Evolutionary conservation across 2,888 invertebrate genomes (phyloP), one percentile per base, ranked within the genome.

Genomic region (Apodemia zela): DNA sequence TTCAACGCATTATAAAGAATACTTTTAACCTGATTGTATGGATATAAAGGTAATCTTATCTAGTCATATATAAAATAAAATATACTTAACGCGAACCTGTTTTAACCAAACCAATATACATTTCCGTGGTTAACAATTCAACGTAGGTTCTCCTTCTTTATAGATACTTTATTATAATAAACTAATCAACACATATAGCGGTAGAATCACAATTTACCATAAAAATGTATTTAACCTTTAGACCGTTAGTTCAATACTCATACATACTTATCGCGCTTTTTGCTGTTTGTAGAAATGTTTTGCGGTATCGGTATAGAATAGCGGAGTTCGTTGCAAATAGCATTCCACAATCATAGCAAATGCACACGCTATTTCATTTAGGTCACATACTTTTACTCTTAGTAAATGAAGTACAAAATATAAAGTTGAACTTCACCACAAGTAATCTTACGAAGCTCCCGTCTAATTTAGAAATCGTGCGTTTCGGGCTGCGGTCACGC

Each of bases 401-500:
- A 69, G 83, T 87, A 86, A 89, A 86, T 79, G 80, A 83, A 77
- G 75, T 81, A 78, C 72, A 68, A 76, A 77, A 78, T 78, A 77
- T 80, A 76, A 77, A 82, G 75, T 70, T 66, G 72, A 76, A 75
- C 80, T 82, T 81, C 78, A 88, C 89, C 87, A 80, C 87, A 89
- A 85, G 85, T 79, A 83, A 87, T 88, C 81, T 79, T 81, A 81
- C 79, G 79, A 82, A 79, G 80, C 78, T 81, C 73, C 77, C 79
- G 75, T 75, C 82, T 89, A 87, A 90, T 89, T 87, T 85, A 82
- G 79, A 74, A 80, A 75, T 78, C 81, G 82, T 84, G 83, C 84
- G 80, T 87, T 87, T 84, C 79, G 75, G 79, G 74, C 76, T 84
- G 87, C 79, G 87, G 87, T 85, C 82, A 82, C 77, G 83, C 82